These are phyloP conservation scores for Leucozona laternaria DNA, from an alignment of 2,888 invertebrate genomes.

Conservation along the genomic window DNA sequence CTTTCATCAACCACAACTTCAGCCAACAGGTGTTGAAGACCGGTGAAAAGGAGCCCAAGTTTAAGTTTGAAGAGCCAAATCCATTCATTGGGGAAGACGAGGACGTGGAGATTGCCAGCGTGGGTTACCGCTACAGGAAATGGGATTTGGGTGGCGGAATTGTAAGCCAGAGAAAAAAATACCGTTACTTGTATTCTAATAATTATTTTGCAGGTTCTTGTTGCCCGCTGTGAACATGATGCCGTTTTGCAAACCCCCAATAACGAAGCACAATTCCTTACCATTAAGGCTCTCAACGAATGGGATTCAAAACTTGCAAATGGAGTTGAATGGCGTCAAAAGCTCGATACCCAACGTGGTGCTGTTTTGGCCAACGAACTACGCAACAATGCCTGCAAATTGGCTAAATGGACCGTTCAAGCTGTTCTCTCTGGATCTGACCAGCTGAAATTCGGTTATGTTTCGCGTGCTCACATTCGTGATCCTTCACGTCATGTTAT, in stretches of 20 bases:
- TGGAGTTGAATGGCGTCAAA: conserved; percentile 99
- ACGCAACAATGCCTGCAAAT: conserved; percentile 99
- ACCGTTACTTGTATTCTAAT: not conserved
- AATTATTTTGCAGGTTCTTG: conserved; percentile 86
- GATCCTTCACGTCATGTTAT: conserved; percentile 98
- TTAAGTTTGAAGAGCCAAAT: conserved; percentile 95
- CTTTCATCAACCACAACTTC: conserved; percentile 99
- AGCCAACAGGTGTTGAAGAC: conserved; percentile 94
- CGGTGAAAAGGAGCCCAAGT: conserved; percentile 90
- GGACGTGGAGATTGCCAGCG: conserved; percentile 96
- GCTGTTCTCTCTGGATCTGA: conserved; percentile 97
- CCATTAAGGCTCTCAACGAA: conserved; percentile 98
- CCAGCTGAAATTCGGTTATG: conserved; percentile 99
- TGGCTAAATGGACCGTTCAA: conserved; percentile 99
- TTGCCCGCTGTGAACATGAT: conserved; percentile 98
- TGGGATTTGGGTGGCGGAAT: conserved; percentile 98
- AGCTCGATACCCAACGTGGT: conserved; percentile 98
- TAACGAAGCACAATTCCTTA: conserved; percentile 95
- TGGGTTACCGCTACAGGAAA: conserved; percentile 98
- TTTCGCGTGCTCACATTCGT: conserved; percentile 96
- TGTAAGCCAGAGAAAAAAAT: conserved; percentile 84
- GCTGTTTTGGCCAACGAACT: conserved; percentile 99
- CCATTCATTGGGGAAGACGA: conserved; percentile 97
- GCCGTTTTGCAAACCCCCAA: conserved; percentile 94
- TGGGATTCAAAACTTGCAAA: conserved; percentile 99